Evolutionary conservation across 1,140 invertebrate species (phyloP), one percentile per base, ranked within the genome.

Genomic region (Drosophila erecta): DNA sequence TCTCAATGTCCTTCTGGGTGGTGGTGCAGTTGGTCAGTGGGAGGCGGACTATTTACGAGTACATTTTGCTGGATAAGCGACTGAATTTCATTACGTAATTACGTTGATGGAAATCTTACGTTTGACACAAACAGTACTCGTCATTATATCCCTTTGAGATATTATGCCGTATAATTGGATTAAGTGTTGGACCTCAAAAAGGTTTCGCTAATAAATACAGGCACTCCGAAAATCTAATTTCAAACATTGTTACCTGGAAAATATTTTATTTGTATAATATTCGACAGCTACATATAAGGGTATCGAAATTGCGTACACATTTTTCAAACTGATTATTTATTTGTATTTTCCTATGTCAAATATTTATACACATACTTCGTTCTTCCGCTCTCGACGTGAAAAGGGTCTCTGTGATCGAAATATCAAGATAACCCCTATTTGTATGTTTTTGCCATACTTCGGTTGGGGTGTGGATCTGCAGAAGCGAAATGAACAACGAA

Each of bases 391-490:
- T 49, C n/a, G 47, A 30, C 8, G 1, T 30, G 47, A 33, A 15
- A 49, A 33, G 47, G 47, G 27, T 49, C 47, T 27, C 4, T 5
- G 14, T 15, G 47, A 49, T 49, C 47, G 27, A 49, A 49, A 33
- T 30, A 24, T n/a, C 46, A 14, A 47, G 51, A 60, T 60, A 59
- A 17, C 12, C 8, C 20, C 6, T 22, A 24, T 60, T 17, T 58
- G 8, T 49, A 17, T 24, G 3, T 24, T 24, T 24, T 24, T 15
- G 3, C n/a, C 6, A 38, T 17, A 59, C 24, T 54, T 12, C n/a
- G 35, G 50, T 27, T 59, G 57, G 55, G n/a, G 50, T 11, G 50
- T 56, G 58, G 33, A 30, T 58, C 58, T 57, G 20, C 8, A 7
- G 12, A 17, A 12, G 22, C 14, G n/a, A 57, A 60, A 59, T n/a